Base-by-base conservation (phyloP, 2,888 invertebrate species). In the Aspidiotus rigidus region DNA sequence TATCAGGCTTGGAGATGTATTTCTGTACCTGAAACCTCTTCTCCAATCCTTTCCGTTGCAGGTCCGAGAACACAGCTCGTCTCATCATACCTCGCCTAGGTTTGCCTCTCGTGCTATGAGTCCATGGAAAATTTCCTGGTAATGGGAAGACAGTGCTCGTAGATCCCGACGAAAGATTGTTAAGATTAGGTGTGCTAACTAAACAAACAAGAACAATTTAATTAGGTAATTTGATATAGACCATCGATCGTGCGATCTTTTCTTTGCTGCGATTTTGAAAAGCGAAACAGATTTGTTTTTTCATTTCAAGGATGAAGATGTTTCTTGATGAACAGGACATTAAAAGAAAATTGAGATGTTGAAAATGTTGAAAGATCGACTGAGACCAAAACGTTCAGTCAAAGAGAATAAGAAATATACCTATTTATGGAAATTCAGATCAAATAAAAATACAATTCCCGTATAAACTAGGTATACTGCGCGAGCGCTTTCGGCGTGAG, bases 1-100 rank as follows among this genome's bases (percentile, higher is more conserved):
- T 83, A 79, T 98, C 98, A 0, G 97, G 97, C 78, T 98, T 98
- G 77, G 94, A 95, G 79, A 98, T 98, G 81, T 98, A 98, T 79
- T 97, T 97, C 80, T 97, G 97, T 64, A 93, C 87, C 79, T 94
- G 93, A 81, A 98, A 98, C 77, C 94, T 82, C 77, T 94, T 90
- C 80, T 98, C 98, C 73, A 98, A 82, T 0, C 97, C 97, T 75
- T 95, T 94, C 59, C 98, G 83, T 77, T 98, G 98, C 0, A 92
- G 86, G 77, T 98, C 97, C 3, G 92, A 92, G 83, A 98, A 98
- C 55, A 98, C 98, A 0, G 98, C 97, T 54, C 98, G 82, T 55
- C 97, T 82, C 89, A 97, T 91, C 96, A 97, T 97, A 0, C 96
- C 96, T 7, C 96, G 83, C 0, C 97, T 84, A 0, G 96, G 96